phyloP scores from a whole-genome alignment of 2,888 invertebrate genomes.

The Oscheius sp. region DNA sequence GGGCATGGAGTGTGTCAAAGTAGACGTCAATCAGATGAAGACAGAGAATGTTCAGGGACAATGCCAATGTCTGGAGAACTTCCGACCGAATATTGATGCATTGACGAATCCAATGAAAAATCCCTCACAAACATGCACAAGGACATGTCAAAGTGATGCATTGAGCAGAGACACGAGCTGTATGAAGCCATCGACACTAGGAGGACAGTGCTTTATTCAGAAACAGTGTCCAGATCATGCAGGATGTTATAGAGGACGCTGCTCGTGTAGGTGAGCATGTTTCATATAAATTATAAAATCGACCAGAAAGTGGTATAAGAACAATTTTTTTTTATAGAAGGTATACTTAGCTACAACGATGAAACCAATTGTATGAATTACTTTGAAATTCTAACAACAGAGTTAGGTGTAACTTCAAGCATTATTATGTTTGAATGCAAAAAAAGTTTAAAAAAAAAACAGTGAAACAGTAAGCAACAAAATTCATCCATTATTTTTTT shows the following conservation, averaged over 20 bases:
- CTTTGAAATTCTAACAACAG: too few species aligned
- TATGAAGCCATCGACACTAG: constrained; percentile 57
- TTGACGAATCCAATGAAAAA: constrained; percentile 67
- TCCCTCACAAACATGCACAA: constrained; percentile 65
- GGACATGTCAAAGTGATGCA: constrained; percentile 62
- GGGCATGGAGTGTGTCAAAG: constrained; percentile 66
- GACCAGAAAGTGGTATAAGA: neutral
- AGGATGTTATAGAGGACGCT: constrained; percentile 68
- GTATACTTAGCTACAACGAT: too few species aligned
- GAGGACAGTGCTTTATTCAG: constrained; percentile 68
- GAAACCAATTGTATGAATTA: too few species aligned
- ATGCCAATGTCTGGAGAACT: constrained; percentile 66
- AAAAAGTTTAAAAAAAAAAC: too few species aligned
- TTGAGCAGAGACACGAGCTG: constrained; percentile 68
- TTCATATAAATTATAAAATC: neutral
- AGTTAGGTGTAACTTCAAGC: too few species aligned
- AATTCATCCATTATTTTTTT: too few species aligned
- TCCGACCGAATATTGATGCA: constrained; percentile 64
- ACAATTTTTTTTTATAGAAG: too few species aligned
- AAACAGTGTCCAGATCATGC: constrained; percentile 68
- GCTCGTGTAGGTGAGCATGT: constrained; percentile 56
- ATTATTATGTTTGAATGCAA: too few species aligned
- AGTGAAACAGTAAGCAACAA: too few species aligned
- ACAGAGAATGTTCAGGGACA: constrained; percentile 47
- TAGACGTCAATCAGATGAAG: neutral